Evolutionary conservation across 2,888 invertebrate genomes (phyloP).

Genomic region (Oxyscelio sp.): DNA sequence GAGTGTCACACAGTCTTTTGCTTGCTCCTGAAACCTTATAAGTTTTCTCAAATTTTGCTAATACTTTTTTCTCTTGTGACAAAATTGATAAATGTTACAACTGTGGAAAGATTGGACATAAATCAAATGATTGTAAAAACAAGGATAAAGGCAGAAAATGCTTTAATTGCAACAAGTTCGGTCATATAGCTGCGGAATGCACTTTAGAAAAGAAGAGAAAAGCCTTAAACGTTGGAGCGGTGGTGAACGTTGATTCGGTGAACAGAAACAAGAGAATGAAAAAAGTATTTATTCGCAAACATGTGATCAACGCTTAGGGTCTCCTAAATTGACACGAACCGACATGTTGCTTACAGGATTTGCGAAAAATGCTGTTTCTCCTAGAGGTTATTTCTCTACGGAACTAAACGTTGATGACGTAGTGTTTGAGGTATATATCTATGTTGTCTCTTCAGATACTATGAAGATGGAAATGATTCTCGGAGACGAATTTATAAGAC

Average conservation of each 20-base stretch:
- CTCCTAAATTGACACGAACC: conserved; percentile 18
- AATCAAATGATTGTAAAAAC: too few relatives aligned
- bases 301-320: too few relatives aligned
- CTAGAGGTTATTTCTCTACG: conserved; percentile 11
- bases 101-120: too few relatives aligned
- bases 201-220: conserved; percentile 18
- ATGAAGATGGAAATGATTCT: conserved; percentile 37
- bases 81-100: too few relatives aligned
- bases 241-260: neutral
- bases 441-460: conserved; percentile 41
- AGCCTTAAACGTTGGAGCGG: neutral
- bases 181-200: conserved; percentile 29
- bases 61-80: too few relatives aligned
- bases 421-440: conserved; percentile 20
- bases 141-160: too few relatives aligned
- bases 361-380: conserved; percentile 15
- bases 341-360: conserved; percentile 32
- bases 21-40: too few relatives aligned
- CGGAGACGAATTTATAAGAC: conserved; percentile 44
- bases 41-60: too few relatives aligned
- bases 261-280: conserved; percentile 8
- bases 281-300: neutral
- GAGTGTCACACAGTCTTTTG: too few relatives aligned
- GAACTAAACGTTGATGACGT: conserved; percentile 23
- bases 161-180: too few relatives aligned